phyloP scores from a whole-genome alignment of 2,888 invertebrate genomes.

The Carterocephalus palaemon region DNA sequence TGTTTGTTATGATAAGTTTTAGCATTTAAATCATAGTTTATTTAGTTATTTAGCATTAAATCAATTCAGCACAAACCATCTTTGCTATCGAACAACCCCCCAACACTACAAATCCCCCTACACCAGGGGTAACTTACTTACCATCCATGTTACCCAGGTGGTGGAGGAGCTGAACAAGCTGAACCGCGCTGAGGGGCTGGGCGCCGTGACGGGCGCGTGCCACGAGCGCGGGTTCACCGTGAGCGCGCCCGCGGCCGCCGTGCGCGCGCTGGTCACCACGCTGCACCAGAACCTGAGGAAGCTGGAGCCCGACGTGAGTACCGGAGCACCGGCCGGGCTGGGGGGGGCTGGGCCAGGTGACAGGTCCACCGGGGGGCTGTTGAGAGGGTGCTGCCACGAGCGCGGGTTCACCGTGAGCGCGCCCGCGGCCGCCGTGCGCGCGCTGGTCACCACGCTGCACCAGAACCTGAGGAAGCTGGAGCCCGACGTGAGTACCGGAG shows the following conservation, averaged over 20 bases:
- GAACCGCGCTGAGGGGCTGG: conserved; percentile 54
- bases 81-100: too few species aligned
- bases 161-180: conserved; percentile 90
- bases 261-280: conserved; percentile 94
- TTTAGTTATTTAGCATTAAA: too few species aligned
- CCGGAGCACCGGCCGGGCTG: conserved; percentile 47
- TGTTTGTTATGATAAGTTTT: too few species aligned
- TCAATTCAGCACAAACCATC: too few species aligned
- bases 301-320: conserved; percentile 87
- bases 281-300: conserved; percentile 95
- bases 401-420: conserved; percentile 93
- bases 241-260: conserved; percentile 89
- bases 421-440: conserved; percentile 90
- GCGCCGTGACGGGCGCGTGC: conserved; percentile 45
- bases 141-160: too few species aligned
- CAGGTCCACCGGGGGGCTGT: conserved; percentile 35
- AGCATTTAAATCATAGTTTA: too few species aligned
- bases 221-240: conserved; percentile 90
- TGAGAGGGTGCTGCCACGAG: too few species aligned
- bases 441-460: conserved; percentile 95
- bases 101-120: too few species aligned
- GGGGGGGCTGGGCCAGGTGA: conserved; percentile 49
- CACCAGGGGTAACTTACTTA: too few species aligned
- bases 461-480: conserved; percentile 96
- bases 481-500: conserved; percentile 81